These are phyloP conservation scores for Nibea albiflora DNA, from an alignment of 2,113 vertebrate genomes.

Conservation along the genomic window DNA sequence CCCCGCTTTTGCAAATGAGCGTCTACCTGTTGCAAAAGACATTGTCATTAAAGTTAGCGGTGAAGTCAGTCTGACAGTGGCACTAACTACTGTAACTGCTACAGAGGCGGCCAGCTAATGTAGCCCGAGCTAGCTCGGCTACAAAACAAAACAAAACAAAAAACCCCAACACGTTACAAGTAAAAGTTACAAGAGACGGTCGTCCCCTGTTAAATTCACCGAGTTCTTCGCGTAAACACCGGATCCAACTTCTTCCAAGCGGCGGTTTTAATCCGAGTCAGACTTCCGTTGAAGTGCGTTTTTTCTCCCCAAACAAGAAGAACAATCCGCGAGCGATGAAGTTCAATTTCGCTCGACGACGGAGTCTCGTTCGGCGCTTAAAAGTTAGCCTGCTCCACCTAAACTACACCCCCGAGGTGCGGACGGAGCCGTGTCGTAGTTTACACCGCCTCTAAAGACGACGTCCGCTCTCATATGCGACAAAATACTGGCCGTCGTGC, in stretches of 20 bases:
- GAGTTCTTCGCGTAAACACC: not conserved
- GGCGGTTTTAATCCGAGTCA: constrained; percentile 11
- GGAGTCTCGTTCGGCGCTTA: constrained; percentile 23
- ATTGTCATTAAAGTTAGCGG: constrained; percentile 30
- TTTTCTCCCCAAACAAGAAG: not conserved
- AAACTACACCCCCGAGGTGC: too few species aligned
- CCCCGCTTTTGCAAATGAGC: not conserved
- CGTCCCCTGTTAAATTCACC: not conserved
- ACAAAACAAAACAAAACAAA: not conserved
- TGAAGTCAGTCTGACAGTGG: constrained; percentile 6
- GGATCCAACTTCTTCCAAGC: constrained; percentile 2
- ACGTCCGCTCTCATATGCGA: not conserved
- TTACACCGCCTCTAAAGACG: not conserved
- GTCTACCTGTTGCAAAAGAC: constrained; percentile 60
- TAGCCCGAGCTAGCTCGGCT: constrained; percentile 57
- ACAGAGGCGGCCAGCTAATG: constrained; percentile 47
- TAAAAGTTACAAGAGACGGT: constrained; percentile 45
- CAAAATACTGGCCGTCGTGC: constrained; percentile 14
- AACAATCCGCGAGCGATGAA: constrained; percentile 58
- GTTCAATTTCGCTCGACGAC: constrained; percentile 58
- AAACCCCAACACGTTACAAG: not conserved
- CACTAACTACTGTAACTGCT: constrained; percentile 13
- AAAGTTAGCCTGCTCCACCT: constrained; percentile 55
- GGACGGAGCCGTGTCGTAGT: too few species aligned
- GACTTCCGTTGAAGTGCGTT: constrained; percentile 46